phyloP scores from a whole-genome alignment of 2,888 invertebrate species.

The Platycheirus rosarum region DNA sequence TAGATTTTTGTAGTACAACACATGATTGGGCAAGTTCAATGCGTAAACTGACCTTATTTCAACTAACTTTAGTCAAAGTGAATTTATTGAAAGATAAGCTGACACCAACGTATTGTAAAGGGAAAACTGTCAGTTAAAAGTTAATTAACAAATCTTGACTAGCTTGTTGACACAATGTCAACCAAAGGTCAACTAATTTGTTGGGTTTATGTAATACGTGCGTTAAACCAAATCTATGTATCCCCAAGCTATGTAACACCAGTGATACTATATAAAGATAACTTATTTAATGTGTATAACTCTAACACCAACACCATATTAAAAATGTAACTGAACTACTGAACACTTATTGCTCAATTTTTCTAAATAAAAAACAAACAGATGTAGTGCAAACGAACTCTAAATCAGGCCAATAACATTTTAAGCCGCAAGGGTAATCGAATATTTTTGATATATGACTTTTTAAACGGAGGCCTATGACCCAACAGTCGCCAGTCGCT shows the following conservation, averaged over 20 bases:
- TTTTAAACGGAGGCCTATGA: conserved; percentile 24
- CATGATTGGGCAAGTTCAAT: no score
- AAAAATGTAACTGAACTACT: conserved; percentile 24
- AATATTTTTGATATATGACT: conserved; percentile 23
- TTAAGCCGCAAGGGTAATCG: conserved; percentile 2
- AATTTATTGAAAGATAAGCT: no score
- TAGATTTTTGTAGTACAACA: no score
- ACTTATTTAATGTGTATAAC: not conserved
- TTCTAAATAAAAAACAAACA: not conserved
- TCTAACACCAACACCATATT: conserved; percentile 2
- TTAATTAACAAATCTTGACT: no score
- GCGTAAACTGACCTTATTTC: no score
- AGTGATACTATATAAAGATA: conserved; percentile 9
- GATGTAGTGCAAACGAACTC: conserved; percentile 26
- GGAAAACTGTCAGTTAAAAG: no score
- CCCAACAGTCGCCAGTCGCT: not conserved
- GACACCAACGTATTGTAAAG: no score
- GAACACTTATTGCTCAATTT: conserved; percentile 20
- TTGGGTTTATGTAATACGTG: not conserved
- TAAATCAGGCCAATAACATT: conserved; percentile 35
- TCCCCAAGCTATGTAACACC: not conserved
- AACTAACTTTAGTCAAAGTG: no score
- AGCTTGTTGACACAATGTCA: no score
- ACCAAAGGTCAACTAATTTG: no score
- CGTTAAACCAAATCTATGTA: not conserved